A percentile compares a stretch with the other conserved stretches of the same genome.
These are phyloP conservation scores for Rhagonycha lutea DNA, from an alignment of 2,888 invertebrate genomes.

Conservation along the genomic window DNA sequence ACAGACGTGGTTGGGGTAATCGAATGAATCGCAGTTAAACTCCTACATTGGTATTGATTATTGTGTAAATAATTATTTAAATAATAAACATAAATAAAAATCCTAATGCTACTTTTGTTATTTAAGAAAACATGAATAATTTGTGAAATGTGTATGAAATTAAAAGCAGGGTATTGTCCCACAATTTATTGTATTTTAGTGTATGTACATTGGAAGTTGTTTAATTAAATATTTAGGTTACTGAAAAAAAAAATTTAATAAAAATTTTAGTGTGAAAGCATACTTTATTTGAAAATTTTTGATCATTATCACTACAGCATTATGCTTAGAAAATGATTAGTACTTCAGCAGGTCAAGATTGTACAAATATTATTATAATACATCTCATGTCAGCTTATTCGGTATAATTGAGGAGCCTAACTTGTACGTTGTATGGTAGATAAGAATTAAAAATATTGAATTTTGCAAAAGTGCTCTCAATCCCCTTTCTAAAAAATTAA, in stretches of 20 bases:
- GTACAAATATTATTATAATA: no score
- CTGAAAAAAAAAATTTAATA: neutral
- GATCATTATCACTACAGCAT: no score
- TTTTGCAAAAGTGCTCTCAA: no score
- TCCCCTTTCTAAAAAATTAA: no score
- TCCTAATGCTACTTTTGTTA: neutral
- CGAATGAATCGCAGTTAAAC: conserved; percentile 75
- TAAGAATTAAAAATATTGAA: no score
- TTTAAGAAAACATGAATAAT: neutral
- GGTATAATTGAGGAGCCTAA: no score
- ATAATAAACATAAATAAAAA: neutral
- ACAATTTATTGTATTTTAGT: no score
- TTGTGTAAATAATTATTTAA: neutral
- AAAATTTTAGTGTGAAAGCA: neutral
- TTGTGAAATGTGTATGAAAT: neutral
- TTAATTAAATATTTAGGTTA: neutral
- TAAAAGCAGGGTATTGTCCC: neutral
- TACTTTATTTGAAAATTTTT: no score
- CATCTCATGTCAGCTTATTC: no score
- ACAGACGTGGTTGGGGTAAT: conserved; percentile 87
- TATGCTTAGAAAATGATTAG: no score
- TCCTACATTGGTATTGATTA: neutral
- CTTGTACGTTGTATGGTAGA: no score
- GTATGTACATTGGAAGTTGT: neutral
- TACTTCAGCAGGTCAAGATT: no score